Evolutionary conservation across 2,888 invertebrate species (phyloP).

Genomic region (Lycaena phlaeas): DNA sequence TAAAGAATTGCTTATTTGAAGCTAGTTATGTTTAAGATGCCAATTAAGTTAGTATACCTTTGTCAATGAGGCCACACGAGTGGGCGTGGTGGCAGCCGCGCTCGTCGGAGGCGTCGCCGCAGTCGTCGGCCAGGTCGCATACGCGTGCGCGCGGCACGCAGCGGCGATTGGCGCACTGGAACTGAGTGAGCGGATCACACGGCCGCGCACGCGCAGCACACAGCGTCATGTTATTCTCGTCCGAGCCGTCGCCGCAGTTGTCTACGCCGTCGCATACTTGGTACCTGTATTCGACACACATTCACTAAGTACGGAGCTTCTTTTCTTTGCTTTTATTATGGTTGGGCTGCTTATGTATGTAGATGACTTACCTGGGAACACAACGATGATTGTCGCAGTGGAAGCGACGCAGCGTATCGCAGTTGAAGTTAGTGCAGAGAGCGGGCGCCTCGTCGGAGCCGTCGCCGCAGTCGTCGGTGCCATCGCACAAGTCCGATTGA

Average conservation of each 20-base stretch:
- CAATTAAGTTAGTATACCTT: too few species aligned
- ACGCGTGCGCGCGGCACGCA: conserved; percentile 86
- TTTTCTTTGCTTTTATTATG: too few species aligned
- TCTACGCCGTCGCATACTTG: conserved; percentile 93
- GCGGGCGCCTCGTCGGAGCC: conserved; percentile 87
- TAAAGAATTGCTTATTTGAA: too few species aligned
- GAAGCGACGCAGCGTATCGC: conserved; percentile 87
- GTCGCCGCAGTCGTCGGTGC: conserved; percentile 94
- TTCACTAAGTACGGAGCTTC: too few species aligned
- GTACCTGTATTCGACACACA: conserved; percentile 56
- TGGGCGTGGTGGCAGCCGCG: conserved; percentile 86
- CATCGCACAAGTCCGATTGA: conserved; percentile 92
- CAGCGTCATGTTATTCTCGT: conserved; percentile 95
- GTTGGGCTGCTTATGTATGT: too few species aligned
- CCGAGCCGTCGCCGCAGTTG: conserved; percentile 95
- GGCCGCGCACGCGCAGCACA: conserved; percentile 84
- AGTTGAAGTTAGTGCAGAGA: conserved; percentile 88
- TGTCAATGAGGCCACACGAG: conserved; percentile 62
- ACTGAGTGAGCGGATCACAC: conserved; percentile 85
- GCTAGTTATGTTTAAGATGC: too few species aligned
- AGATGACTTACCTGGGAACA: conserved; percentile 81
- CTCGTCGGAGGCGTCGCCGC: conserved; percentile 92
- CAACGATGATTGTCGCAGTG: conserved; percentile 93
- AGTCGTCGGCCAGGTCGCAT: conserved; percentile 93
- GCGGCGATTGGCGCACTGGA: conserved; percentile 89